phyloP scores from a whole-genome alignment of 1,140 invertebrate species.

The Ceratoteleas bidentatus region DNA sequence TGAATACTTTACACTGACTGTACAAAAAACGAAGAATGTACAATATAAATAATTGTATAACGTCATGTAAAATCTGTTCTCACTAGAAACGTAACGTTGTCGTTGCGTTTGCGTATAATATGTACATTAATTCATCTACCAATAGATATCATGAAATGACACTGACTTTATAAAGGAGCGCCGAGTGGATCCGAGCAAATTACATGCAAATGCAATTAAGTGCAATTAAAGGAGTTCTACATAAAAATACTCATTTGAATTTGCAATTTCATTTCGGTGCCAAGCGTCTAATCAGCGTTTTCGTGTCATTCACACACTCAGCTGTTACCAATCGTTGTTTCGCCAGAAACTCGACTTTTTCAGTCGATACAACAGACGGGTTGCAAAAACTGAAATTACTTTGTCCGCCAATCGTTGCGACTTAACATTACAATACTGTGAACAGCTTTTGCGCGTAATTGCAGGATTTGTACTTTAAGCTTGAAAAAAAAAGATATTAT shows the following conservation, averaged over 20 bases:
- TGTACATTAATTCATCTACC: conserved; percentile 19
- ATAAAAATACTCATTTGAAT: not conserved
- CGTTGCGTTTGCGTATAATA: conserved; percentile 11
- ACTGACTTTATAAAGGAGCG: conserved; percentile 8
- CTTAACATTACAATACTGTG: not conserved
- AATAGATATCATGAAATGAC: conserved; percentile 17
- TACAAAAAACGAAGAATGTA: conserved; percentile 4
- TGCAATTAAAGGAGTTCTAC: not conserved
- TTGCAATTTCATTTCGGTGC: not conserved
- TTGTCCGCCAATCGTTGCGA: not conserved
- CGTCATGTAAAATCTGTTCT: conserved; percentile 16
- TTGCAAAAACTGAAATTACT: not conserved
- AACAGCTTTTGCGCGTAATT: not conserved
- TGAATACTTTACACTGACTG: conserved; percentile 14
- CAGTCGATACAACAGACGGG: too few species aligned
- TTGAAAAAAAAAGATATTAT: conserved; percentile 5
- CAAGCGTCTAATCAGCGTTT: not conserved
- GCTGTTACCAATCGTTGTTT: too few species aligned
- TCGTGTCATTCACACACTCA: too few species aligned
- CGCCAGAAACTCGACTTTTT: too few species aligned
- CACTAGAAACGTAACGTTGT: conserved; percentile 4
- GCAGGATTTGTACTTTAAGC: not conserved
- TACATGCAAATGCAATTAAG: not conserved
- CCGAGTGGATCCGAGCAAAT: conserved; percentile 15
- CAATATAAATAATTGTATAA: conserved; percentile 21